Conservation (phyloP, 2,797 vertebrate species). For the Crocidura indochinensis region DNA sequence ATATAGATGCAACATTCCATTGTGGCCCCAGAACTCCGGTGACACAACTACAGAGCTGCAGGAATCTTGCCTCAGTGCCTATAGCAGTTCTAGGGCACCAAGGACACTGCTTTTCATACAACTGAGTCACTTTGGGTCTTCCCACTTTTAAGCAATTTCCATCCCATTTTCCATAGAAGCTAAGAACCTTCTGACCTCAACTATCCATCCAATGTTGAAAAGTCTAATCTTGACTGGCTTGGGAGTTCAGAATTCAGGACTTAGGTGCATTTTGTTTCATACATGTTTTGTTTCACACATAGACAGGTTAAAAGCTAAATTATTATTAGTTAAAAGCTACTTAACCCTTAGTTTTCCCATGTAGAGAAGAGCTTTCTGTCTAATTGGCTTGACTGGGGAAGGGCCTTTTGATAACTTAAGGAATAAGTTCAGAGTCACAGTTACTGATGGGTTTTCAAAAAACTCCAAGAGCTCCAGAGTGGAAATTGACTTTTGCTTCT, state of each 20-base stretch:
- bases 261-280: not conserved
- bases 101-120: no score
- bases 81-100: no score
- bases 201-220: not conserved
- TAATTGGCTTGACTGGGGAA: no score
- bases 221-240: not conserved
- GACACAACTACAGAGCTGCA: no score
- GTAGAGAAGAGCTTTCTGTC: not conserved
- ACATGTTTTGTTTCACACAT: not conserved
- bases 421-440: not conserved
- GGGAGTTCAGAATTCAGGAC: not conserved
- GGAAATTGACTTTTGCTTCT: not conserved
- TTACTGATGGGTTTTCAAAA: not conserved
- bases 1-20: no score
- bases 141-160: no score
- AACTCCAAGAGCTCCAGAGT: not conserved
- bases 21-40: no score
- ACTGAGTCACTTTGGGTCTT: no score
- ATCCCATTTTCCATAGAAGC: no score
- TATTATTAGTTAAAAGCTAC: no score
- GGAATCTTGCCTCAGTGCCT: no score
- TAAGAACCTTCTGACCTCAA: not conserved
- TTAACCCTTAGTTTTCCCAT: not conserved
- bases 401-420: not conserved
- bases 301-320: not conserved